Base-by-base conservation (phyloP, 2,888 invertebrate genomes). In the Malachius bipustulatus region DNA sequence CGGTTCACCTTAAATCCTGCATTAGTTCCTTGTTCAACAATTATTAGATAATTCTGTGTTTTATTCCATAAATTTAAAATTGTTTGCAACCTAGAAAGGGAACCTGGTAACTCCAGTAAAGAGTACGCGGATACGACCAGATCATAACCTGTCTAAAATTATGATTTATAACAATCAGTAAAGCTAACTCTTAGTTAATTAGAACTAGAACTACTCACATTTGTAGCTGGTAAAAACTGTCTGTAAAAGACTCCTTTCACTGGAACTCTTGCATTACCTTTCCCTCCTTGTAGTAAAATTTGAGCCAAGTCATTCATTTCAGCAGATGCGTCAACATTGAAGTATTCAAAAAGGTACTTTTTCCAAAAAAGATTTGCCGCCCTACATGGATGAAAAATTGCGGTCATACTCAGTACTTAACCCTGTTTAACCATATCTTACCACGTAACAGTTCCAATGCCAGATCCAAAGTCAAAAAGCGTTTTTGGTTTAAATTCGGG, bases 381-480 rank as follows among this genome's bases (percentile, higher is more conserved):
- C 63, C 62, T 60, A 36, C 36, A 26, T 9, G 31, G 13, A 16
- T 16, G 12, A 33, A 19, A 30, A 8, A 30, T 11, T 16, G 11
- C n/a, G 28, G n/a, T n/a, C n/a, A n/a, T n/a, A n/a, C n/a, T n/a
- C n/a, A n/a, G n/a, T n/a, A 31, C 28, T 31, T 19, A 33, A 32
- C 19, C 13, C 8, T 33, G 26, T 29, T 26, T 33, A n/a, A n/a
- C n/a, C n/a, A n/a, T n/a, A n/a, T 14, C 36, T 43, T 50, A 59
- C 91, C 91, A 91, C 35, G 78, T 74, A 0, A 77, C 83, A 0
- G 85, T 82, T 0, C 91, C 93, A 3, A 87, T 64, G 1, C 96
- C 96, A 3, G 91, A 87, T 1, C 94, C 96, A 60, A 87, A 90
- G 64, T 96, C 93, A 47, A 93, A 82, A 45, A 89, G 71, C 39